A percentile compares a stretch with the other conserved stretches of the same genome.
Conservation (phyloP, 53 echinoderm and acorn worm species). For the Astropecten irregularis region DNA sequence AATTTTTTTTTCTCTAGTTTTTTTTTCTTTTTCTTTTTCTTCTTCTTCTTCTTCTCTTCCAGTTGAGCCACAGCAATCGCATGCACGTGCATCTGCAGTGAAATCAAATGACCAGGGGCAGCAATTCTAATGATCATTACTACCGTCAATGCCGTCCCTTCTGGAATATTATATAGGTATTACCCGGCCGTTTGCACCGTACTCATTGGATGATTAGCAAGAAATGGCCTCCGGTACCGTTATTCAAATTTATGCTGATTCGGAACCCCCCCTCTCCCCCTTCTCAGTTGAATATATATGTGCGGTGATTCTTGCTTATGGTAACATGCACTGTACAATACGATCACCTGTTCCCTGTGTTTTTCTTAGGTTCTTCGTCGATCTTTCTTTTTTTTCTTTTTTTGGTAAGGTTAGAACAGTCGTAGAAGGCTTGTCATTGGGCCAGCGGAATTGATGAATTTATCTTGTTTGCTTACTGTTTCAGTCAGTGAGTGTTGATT, state of each 20-base stretch:
- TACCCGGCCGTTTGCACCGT: slow-evolving; percentile 7
- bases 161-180: slow-evolving; percentile 24
- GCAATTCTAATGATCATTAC: slow-evolving; percentile 21
- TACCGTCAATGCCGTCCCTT: not conserved
- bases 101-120: slow-evolving; percentile 17
- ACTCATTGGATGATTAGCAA: slow-evolving; percentile 23
- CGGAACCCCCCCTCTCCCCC: no score
- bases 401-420: no score
- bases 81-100: slow-evolving; percentile 22
- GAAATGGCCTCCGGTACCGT: slow-evolving; percentile 16
- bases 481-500: not conserved
- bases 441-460: no score
- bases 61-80: not conserved
- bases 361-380: no score
- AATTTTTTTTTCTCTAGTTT: no score
- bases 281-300: slow-evolving; percentile 29
- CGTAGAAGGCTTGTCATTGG: no score
- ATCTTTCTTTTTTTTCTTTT: no score
- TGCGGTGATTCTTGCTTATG: not conserved
- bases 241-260: slow-evolving; percentile 53
- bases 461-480: not conserved
- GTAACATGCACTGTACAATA: not conserved
- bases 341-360: slow-evolving; percentile 39
- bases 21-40: no score
- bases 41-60: no score